Percentiles rank a stretch among this genome's conserved stretches.
phyloP scores from a whole-genome alignment of 2,113 vertebrate genomes.

The Bolborhynchus lineola region DNA sequence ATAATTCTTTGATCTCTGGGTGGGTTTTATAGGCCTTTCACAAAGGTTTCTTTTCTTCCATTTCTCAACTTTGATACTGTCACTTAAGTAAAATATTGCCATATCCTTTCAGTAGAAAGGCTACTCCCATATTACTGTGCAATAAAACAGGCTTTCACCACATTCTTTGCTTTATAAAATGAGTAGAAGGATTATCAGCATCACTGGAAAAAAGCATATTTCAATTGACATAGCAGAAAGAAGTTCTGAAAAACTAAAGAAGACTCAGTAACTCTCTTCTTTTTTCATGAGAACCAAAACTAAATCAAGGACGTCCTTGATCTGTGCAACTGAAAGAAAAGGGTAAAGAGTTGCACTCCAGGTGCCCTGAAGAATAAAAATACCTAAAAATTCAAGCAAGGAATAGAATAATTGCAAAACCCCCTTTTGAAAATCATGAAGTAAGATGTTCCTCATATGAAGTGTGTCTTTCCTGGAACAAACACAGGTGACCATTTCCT shows the following conservation, averaged over 20 bases:
- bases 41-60: not conserved
- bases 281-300: not conserved
- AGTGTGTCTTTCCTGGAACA: not conserved
- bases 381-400: not conserved
- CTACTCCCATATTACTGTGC: not conserved
- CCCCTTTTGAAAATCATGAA: fast-evolving
- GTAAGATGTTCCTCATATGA: not conserved
- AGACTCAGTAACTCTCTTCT: not conserved
- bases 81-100: not conserved
- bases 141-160: not conserved
- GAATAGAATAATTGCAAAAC: not conserved
- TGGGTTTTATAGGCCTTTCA: not conserved
- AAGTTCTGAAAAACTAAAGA: not conserved
- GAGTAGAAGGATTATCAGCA: not conserved
- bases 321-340: not conserved
- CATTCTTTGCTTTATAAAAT: not conserved
- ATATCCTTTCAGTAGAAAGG: not conserved
- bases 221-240: not conserved
- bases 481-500: not conserved
- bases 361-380: not conserved
- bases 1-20: not conserved
- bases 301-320: not conserved
- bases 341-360: not conserved
- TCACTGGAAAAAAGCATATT: not conserved
- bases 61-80: not conserved